Evolutionary conservation across 2,113 vertebrate species (phyloP).

Genomic region (Poeciliopsis occidentalis): DNA sequence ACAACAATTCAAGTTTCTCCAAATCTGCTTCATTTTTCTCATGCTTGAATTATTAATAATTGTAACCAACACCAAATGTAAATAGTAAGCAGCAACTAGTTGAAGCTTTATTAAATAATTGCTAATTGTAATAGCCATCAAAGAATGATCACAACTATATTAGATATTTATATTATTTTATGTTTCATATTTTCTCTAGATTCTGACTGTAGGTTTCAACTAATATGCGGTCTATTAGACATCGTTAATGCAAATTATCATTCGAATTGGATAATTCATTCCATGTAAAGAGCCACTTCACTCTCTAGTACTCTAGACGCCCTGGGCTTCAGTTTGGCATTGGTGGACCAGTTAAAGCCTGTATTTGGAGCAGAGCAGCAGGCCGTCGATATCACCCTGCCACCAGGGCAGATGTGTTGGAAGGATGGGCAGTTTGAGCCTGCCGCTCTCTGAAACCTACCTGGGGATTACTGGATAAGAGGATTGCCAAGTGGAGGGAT

Average conservation of each 20-base stretch:
- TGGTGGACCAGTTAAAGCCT: conserved; percentile 26
- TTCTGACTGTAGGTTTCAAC: not conserved
- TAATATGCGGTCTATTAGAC: conserved; percentile 1
- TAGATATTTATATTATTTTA: not conserved
- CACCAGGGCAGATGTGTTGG: conserved; percentile 65
- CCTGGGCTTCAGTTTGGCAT: conserved; percentile 4
- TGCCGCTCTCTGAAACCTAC: conserved; percentile 68
- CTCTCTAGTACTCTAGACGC: not conserved
- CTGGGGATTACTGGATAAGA: conserved; percentile 75
- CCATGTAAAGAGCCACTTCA: not conserved
- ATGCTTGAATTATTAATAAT: too few relatives aligned
- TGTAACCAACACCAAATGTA: too few relatives aligned
- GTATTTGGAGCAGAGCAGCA: conserved; percentile 24
- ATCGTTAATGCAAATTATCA: not conserved
- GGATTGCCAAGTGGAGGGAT: conserved; percentile 72
- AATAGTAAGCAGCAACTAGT: too few relatives aligned
- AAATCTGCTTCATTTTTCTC: too few relatives aligned
- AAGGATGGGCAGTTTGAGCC: conserved; percentile 51
- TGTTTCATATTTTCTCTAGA: not conserved
- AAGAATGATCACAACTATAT: too few relatives aligned
- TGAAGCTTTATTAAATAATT: too few relatives aligned
- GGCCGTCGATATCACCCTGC: conserved; percentile 28
- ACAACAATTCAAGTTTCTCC: too few relatives aligned
- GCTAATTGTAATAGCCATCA: too few relatives aligned
- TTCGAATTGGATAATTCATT: not conserved